Base-by-base conservation (phyloP, 2,797 vertebrate genomes). In the Poeciliopsis paucimaculata region DNA sequence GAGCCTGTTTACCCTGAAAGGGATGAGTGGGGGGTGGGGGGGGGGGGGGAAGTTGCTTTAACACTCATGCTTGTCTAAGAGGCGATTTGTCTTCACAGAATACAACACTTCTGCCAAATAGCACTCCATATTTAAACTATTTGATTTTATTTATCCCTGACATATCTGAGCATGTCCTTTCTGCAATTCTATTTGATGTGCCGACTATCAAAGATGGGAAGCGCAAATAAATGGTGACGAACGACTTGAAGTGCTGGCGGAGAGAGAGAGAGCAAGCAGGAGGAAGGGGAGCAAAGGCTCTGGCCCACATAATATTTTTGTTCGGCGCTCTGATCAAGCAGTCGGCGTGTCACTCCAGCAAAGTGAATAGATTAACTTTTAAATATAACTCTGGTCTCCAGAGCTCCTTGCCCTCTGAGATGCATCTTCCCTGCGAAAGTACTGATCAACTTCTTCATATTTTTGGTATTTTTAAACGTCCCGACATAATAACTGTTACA, bases 351-450 rank as follows among this genome's bases (percentile, higher is more conserved):
- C 94, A 95, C 91, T 90, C 92, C 91, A 93, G 93, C 93, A 95
- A 95, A 95, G 94, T 95, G 95, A 95, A 95, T 95, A 95, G 95
- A 95, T 95, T 95, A 95, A 95, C 92, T 95, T 95, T 95, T 95
- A 94, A 95, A 94, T 92, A 93, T 92, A 81, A 71, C 87, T 84
- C 79, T 88, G 90, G 92, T 94, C 93, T 92, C 94, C 34, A 86
- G 94, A 92, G 91, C 91, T 88, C 88, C 81, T 87, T 83, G 90
- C 92, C 93, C 93, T 91, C 83, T 1, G 93, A 94, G 93, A 92
- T 57, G 80, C 83, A 86, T 90, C 89, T 84, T 89, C 87, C 88
- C 81, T 88, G 86, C 83, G 39, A 87, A 86, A 89, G 87, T 89
- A 90, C 90, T 91, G 89, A 93, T 94, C 93, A 90, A 91, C 92